A percentile compares a stretch with the other conserved stretches of the same genome.
Evolutionary conservation across 92 coral and sea anemone genomes (phyloP).

Genomic region (Porites evermanni): DNA sequence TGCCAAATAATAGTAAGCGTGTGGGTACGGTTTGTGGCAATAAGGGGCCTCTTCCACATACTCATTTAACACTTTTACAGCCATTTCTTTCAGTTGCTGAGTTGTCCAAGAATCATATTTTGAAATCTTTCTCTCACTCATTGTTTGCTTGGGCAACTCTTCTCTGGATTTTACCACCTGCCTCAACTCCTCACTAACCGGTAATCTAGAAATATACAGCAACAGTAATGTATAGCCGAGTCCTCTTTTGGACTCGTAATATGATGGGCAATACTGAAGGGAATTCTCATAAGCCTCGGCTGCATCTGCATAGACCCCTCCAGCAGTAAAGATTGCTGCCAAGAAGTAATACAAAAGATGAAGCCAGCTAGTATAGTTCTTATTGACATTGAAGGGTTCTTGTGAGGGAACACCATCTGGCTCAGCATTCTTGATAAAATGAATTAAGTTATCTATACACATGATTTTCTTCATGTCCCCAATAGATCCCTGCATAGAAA

Average conservation of each 20-base stretch:
- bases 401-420: slow-evolving; percentile 49
- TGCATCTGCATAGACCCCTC: slow-evolving; percentile 21
- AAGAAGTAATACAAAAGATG: slow-evolving; percentile 57
- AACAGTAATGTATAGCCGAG: slow-evolving; percentile 50
- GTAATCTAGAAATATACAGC: neutral
- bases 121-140: neutral
- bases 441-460: slow-evolving; percentile 61
- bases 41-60: slow-evolving; percentile 72
- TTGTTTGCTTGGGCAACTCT: neutral
- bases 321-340: slow-evolving; percentile 52
- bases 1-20: slow-evolving; percentile 77
- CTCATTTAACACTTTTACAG: slow-evolving; percentile 47
- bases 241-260: slow-evolving; percentile 67
- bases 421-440: slow-evolving; percentile 59
- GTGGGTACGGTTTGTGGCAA: slow-evolving; percentile 79
- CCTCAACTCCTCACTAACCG: neutral
- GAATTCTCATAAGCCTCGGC: slow-evolving; percentile 79
- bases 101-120: slow-evolving; percentile 29
- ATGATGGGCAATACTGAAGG: slow-evolving; percentile 52
- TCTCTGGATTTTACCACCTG: neutral
- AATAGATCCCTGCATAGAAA: slow-evolving; percentile 3
- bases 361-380: slow-evolving; percentile 76
- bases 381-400: slow-evolving; percentile 54
- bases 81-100: slow-evolving; percentile 1
- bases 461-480: slow-evolving; percentile 37